Conservation (phyloP, 2,797 vertebrate species). For the Esox masquinongy region DNA sequence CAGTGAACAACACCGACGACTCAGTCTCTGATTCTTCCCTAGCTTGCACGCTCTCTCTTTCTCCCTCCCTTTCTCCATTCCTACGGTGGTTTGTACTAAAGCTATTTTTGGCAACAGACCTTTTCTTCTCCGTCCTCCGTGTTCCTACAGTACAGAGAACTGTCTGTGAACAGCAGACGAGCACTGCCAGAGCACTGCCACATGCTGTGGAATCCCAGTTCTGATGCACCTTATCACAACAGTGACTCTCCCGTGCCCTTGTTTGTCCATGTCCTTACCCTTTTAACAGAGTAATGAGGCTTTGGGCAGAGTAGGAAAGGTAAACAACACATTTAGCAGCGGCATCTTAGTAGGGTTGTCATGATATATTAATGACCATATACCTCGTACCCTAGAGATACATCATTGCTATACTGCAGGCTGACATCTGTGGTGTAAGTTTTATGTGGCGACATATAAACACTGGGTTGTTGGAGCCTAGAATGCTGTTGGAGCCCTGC, state of each 20-base stretch:
- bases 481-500: too few relatives aligned
- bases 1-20: background rate
- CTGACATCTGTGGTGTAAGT: too few relatives aligned
- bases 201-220: background rate
- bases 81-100: background rate
- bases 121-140: background rate
- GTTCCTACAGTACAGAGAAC: background rate
- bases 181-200: background rate
- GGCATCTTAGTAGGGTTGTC: background rate
- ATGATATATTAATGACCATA: background rate
- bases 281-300: background rate
- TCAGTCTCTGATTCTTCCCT: background rate
- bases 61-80: background rate
- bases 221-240: background rate
- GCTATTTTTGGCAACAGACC: constrained; percentile 18
- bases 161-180: background rate
- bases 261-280: background rate
- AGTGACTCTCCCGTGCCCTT: background rate
- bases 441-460: too few relatives aligned
- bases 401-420: background rate
- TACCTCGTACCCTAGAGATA: background rate
- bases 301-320: background rate
- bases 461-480: too few relatives aligned
- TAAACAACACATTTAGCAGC: background rate
- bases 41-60: background rate